These are phyloP conservation scores for Vespertilio murinus DNA, from an alignment of 2,797 vertebrate species.

Conservation along the genomic window DNA sequence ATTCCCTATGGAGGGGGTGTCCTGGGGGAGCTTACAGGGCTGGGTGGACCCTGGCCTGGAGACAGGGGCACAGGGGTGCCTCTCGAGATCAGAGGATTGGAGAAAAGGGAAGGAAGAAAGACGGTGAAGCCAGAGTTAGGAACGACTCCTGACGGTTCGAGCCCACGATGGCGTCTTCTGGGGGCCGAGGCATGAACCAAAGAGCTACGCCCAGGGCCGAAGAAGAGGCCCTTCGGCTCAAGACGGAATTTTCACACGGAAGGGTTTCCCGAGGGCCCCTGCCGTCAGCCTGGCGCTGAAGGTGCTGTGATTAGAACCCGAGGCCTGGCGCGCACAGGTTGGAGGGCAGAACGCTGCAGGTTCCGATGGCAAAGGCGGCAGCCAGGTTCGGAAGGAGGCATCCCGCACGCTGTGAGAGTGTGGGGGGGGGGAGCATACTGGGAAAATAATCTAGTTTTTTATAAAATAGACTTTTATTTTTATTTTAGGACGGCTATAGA, in stretches of 20 bases:
- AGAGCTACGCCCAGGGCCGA: background rate
- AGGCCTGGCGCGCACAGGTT: background rate
- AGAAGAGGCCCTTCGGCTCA: background rate
- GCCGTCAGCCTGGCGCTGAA: fast-evolving
- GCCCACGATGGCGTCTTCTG: no score
- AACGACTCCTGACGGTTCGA: background rate
- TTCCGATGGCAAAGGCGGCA: fast-evolving
- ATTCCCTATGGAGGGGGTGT: fast-evolving
- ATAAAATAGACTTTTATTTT: background rate
- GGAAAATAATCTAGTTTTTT: background rate
- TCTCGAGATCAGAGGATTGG: background rate
- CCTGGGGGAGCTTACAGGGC: background rate
- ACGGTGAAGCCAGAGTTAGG: background rate
- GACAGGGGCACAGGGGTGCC: background rate
- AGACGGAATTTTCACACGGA: background rate
- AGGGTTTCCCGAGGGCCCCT: background rate
- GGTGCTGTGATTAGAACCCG: fast-evolving
- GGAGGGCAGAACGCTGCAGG: fast-evolving
- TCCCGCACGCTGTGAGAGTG: fast-evolving
- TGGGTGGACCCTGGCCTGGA: background rate
- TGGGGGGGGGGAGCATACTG: background rate
- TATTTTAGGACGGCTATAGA: background rate
- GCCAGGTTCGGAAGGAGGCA: no score
- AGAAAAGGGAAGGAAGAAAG: background rate
- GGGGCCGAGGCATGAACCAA: background rate